These are phyloP conservation scores for Rousettus leschenaultii DNA, from an alignment of 2,113 vertebrate genomes.

Conservation along the genomic window DNA sequence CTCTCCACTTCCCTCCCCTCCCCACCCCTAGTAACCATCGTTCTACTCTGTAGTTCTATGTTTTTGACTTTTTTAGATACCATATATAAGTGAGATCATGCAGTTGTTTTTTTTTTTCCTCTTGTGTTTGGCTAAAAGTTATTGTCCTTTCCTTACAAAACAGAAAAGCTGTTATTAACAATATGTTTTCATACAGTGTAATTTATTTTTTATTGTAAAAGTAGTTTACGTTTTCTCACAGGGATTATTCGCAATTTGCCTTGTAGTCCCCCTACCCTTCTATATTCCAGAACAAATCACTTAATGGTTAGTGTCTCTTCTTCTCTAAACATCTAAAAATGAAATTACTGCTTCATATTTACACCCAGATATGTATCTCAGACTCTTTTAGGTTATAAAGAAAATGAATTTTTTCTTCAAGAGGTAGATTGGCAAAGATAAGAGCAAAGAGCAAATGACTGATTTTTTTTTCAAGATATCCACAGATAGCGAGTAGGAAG, in stretches of 20 bases:
- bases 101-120: neutral
- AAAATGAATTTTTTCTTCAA: neutral
- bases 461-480: neutral
- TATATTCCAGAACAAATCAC: neutral
- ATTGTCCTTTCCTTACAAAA: neutral
- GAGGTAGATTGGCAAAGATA: neutral
- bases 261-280: neutral
- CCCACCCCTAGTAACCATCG: neutral
- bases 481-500: neutral
- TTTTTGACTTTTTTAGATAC: neutral
- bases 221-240: neutral
- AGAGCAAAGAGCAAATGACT: neutral
- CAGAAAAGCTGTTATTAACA: neutral
- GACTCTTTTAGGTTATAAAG: neutral
- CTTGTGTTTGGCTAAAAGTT: neutral
- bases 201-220: neutral
- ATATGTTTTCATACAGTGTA: neutral
- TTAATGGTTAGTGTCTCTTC: neutral
- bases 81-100: neutral
- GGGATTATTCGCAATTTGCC: neutral
- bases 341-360: neutral
- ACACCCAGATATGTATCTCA: neutral
- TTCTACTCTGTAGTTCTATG: neutral
- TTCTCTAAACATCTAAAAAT: neutral
- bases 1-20: neutral